Percentiles rank a stretch among this genome's conserved stretches.
phyloP scores from a whole-genome alignment of 2,888 invertebrate species.

The Girardia tigrina region DNA sequence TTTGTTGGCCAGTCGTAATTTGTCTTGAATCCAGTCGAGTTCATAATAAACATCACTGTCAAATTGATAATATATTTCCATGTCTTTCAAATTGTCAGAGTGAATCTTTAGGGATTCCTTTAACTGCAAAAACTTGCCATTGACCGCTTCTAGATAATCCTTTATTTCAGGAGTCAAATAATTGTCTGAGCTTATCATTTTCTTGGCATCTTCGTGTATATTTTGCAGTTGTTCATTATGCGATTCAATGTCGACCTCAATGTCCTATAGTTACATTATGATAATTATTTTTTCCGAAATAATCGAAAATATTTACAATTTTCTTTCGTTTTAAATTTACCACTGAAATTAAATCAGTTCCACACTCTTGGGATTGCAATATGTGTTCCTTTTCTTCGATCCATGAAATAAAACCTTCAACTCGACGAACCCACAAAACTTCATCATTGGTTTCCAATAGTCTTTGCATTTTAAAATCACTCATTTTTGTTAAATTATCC shows the following conservation, averaged over 20 bases:
- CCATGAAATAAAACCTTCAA: conserved; percentile 85
- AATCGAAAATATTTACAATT: conserved; percentile 43
- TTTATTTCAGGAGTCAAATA: conserved; percentile 64
- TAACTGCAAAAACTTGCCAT: conserved; percentile 47
- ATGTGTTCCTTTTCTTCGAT: conserved; percentile 72
- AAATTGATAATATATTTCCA: conserved; percentile 72
- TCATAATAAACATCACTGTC: conserved; percentile 81
- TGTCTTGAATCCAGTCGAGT: conserved; percentile 71
- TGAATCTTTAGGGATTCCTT: conserved; percentile 79
- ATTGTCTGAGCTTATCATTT: conserved; percentile 70
- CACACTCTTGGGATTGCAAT: conserved; percentile 63
- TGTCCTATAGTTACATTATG: too few relatives aligned
- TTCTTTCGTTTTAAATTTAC: conserved; percentile 60
- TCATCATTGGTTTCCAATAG: conserved; percentile 70
- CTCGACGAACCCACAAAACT: conserved; percentile 69
- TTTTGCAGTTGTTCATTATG: conserved; percentile 69
- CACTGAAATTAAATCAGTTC: conserved; percentile 74
- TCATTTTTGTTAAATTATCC: conserved; percentile 68
- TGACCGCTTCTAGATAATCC: background rate
- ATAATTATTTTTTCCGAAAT: too few relatives aligned
- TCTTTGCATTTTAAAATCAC: conserved; percentile 67
- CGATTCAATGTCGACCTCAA: conserved; percentile 75
- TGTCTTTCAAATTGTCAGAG: conserved; percentile 78
- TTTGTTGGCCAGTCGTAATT: conserved; percentile 57
- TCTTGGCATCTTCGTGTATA: conserved; percentile 61